Base-by-base conservation (phyloP, 2,888 invertebrate species). In the Syrista parreyssii region DNA sequence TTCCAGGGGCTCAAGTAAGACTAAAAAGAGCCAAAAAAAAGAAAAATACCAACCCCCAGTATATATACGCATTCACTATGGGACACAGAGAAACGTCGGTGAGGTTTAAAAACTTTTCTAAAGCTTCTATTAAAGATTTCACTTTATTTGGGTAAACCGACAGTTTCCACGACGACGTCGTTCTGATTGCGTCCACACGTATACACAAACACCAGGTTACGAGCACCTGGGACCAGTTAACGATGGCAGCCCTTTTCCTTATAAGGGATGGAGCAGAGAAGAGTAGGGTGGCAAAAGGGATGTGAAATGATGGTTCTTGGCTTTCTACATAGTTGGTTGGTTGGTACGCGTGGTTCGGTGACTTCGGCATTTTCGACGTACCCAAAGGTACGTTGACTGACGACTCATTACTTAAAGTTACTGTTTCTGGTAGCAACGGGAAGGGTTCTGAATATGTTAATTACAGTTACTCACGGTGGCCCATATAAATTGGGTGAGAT, bases 401-500 rank as follows among this genome's bases (percentile, higher is more conserved):
- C 71, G 77, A 74, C 74, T 77, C 77, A 77, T 74, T 77, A 77
- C 74, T 74, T 74, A 77, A 77, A 75, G 68, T 77, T 77, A 74
- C 77, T 69, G 15, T 74, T 71, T 32, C 74, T 34, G 55, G 55
- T 23, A 55, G 55, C 55, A 55, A 15, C 23, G 15, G 9, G 55
- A 55, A 23, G 55, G 55, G 55, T 23, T 69, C 74, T 77, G 36
- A 74, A 77, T 77, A 77, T 74, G 77, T 77, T 77, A 77, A 77
- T 77, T 74, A 76, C 76, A 77, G 55, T 77, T 68, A 69, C 77
- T 77, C 75, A 74, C 69, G 69, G 75, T 71, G 74, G 74, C 35
- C 69, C 69, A 69, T 77, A 77, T 77, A 77, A 77, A 75, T 77
- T 77, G 74, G 77, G 74, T 75, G 77, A 77, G 77, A 77, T 77